These are phyloP conservation scores for Hydrotaea cyrtoneurina DNA, from an alignment of 2,888 invertebrate genomes.

Conservation along the genomic window DNA sequence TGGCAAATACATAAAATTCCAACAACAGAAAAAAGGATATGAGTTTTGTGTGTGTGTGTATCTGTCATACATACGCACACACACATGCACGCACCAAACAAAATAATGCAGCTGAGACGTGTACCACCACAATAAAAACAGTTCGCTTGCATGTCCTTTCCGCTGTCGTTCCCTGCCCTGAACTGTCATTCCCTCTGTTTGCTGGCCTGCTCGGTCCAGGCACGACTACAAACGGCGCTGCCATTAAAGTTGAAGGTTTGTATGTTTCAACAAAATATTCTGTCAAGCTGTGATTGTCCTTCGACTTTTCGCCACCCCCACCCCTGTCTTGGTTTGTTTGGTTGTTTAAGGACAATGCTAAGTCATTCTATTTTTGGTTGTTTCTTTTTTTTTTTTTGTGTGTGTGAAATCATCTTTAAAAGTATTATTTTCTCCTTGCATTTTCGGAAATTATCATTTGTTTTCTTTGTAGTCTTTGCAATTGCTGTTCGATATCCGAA, in stretches of 20 bases:
- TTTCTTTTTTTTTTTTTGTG: too few species aligned
- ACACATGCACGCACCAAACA: conserved; percentile 11
- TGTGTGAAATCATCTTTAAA: conserved; percentile 12
- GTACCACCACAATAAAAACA: conserved; percentile 44
- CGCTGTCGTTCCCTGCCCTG: background rate
- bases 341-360: conserved; percentile 12
- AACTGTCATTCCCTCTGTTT: background rate
- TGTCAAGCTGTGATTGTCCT: conserved; percentile 44
- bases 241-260: background rate
- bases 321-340: background rate
- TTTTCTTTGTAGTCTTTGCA: conserved; percentile 4
- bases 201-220: background rate
- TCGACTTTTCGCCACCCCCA: background rate
- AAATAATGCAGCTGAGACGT: conserved; percentile 60
- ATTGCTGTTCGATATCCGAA: background rate
- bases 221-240: background rate
- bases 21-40: conserved; percentile 3
- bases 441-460: background rate
- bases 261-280: conserved; percentile 28
- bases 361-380: background rate
- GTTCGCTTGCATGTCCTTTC: conserved; percentile 42
- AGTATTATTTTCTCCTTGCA: background rate
- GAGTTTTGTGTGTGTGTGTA: conserved; percentile 3
- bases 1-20: conserved; percentile 29
- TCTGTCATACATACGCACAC: background rate